Conservation (phyloP, 2,888 invertebrate species). For the Escarpia spicata region DNA sequence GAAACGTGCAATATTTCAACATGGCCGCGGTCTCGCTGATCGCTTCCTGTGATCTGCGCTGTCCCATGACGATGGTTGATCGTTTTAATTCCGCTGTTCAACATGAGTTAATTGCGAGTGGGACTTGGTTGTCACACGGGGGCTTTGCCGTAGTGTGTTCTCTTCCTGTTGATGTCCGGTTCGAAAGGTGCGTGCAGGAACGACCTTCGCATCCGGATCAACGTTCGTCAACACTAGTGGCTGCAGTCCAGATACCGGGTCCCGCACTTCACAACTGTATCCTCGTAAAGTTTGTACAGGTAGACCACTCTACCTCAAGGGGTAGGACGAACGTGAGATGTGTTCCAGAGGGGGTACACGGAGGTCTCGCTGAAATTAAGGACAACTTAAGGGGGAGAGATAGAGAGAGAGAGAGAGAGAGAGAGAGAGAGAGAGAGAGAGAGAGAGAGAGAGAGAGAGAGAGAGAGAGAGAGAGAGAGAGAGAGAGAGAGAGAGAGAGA, state of each 20-base stretch:
- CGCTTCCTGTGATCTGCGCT: background rate
- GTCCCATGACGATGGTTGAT: background rate
- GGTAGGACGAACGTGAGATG: no score
- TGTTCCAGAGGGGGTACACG: no score
- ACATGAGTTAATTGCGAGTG: slow-evolving; percentile 6
- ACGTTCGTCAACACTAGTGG: background rate
- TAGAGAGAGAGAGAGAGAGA: no score
- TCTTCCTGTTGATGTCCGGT: background rate
- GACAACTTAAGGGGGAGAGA: no score
- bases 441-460: no score
- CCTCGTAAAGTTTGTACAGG: no score
- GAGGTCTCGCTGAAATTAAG: no score
- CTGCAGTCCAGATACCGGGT: background rate
- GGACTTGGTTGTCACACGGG: background rate
- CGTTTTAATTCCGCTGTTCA: slow-evolving; percentile 16
- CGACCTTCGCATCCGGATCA: background rate
- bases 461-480: no score
- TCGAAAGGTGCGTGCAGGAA: background rate
- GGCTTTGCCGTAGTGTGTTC: background rate
- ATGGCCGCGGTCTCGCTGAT: background rate
- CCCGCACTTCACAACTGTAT: background rate
- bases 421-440: no score
- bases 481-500: no score
- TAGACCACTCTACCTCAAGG: no score
- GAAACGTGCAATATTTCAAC: background rate